Evolutionary conservation across 2,888 invertebrate species (phyloP).

Genomic region (Catocala fraxini): DNA sequence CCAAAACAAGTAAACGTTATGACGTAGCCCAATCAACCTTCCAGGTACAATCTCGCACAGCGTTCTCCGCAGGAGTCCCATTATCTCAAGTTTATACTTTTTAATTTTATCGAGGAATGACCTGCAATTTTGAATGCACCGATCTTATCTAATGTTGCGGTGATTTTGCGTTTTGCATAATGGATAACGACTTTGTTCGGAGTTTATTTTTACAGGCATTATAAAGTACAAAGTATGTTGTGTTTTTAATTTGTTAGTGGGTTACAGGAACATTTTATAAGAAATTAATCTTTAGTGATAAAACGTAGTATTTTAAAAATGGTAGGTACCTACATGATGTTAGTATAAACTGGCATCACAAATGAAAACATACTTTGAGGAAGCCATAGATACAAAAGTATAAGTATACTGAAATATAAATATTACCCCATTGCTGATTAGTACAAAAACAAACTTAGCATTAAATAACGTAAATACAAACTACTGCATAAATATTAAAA

Average conservation of each 20-base stretch:
- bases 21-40: slow-evolving; percentile 66
- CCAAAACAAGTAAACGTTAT: slow-evolving; percentile 14
- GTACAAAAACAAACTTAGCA: no score
- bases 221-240: background rate
- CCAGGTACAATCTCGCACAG: slow-evolving; percentile 51
- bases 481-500: no score
- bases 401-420: no score
- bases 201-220: slow-evolving; percentile 9
- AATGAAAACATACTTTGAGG: no score
- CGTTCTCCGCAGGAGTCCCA: slow-evolving; percentile 62
- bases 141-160: slow-evolving; percentile 71
- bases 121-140: slow-evolving; percentile 58
- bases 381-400: no score
- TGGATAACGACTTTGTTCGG: slow-evolving; percentile 7
- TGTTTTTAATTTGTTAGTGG: slow-evolving; percentile 2
- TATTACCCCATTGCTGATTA: no score
- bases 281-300: no score
- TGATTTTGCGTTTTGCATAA: slow-evolving; percentile 72
- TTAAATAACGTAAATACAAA: no score
- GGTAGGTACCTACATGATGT: no score
- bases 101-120: slow-evolving; percentile 45
- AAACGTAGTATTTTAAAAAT: no score
- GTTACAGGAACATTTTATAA: background rate
- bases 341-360: no score
- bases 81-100: slow-evolving; percentile 31